A percentile compares a stretch with the other conserved stretches of the same genome.
Conservation (phyloP, 2,113 vertebrate genomes). For the Tautogolabrus adspersus region DNA sequence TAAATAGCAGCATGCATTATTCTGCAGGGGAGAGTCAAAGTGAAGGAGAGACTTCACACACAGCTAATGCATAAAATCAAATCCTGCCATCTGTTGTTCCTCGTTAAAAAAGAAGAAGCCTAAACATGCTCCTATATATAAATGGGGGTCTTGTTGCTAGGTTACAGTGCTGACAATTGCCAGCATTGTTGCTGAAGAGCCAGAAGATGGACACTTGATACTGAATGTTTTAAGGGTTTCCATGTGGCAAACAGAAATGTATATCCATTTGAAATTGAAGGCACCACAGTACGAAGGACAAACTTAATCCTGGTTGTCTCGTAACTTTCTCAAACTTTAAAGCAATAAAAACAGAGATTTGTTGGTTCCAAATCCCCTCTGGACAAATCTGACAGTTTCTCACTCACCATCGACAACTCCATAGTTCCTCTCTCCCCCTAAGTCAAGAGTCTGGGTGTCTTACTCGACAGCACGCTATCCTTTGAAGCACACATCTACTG, state of each 20-base stretch:
- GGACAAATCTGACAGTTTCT: too few species aligned
- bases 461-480: too few species aligned
- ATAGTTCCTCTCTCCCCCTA: too few species aligned
- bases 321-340: too few species aligned
- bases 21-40: background rate
- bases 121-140: slow-evolving; percentile 43
- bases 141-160: slow-evolving; percentile 49
- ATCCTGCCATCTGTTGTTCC: slow-evolving; percentile 41
- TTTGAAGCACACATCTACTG: too few species aligned
- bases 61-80: slow-evolving; percentile 9
- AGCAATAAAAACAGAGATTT: too few species aligned
- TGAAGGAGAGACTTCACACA: slow-evolving; percentile 1
- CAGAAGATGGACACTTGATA: slow-evolving; percentile 17
- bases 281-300: slow-evolving; percentile 23
- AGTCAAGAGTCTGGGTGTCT: too few species aligned
- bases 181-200: slow-evolving; percentile 14
- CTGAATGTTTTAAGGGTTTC: slow-evolving; percentile 10
- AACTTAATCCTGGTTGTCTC: too few species aligned
- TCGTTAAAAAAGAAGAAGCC: background rate
- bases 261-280: slow-evolving; percentile 39
- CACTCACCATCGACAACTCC: too few species aligned
- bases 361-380: too few species aligned
- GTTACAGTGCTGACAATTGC: slow-evolving; percentile 32
- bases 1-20: background rate
- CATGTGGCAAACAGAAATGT: slow-evolving; percentile 8